Conservation (phyloP, 2,113 vertebrate species). For the Cyrtonyx montezumae region DNA sequence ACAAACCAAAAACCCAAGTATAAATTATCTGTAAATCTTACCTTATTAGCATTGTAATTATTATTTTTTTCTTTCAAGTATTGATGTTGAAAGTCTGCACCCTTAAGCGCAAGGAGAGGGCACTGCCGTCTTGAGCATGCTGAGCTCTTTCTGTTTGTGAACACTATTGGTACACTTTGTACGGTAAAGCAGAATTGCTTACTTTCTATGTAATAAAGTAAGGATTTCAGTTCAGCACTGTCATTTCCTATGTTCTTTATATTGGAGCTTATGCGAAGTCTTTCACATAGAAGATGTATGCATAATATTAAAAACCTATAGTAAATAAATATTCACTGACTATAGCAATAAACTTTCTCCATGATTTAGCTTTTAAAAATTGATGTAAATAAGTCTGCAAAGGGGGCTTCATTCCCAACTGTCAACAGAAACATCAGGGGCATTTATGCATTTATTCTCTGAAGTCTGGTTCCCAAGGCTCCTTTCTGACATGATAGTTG, state of each 20-base stretch:
- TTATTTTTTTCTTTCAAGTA: neutral
- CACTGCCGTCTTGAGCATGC: neutral
- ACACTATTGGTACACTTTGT: neutral
- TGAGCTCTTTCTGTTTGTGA: neutral
- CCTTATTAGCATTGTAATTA: neutral
- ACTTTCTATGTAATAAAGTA: neutral
- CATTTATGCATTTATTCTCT: constrained; percentile 6
- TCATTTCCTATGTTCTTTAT: neutral
- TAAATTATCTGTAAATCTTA: neutral
- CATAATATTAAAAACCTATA: neutral
- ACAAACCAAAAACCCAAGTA: neutral
- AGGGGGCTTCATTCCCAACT: neutral
- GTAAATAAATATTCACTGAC: neutral
- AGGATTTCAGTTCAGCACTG: neutral
- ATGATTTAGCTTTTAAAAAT: neutral
- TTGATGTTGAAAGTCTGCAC: neutral
- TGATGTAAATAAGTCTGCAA: neutral
- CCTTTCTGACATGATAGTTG: neutral
- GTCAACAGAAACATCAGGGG: constrained; percentile 4
- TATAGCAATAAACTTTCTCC: neutral
- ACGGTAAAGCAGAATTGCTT: neutral
- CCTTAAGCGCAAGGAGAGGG: neutral
- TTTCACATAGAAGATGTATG: neutral
- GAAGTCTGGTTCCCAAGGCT: neutral
- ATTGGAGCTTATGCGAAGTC: neutral